Evolutionary conservation across 2,888 invertebrate species (phyloP).

Genomic region (Pheosia tremula): DNA sequence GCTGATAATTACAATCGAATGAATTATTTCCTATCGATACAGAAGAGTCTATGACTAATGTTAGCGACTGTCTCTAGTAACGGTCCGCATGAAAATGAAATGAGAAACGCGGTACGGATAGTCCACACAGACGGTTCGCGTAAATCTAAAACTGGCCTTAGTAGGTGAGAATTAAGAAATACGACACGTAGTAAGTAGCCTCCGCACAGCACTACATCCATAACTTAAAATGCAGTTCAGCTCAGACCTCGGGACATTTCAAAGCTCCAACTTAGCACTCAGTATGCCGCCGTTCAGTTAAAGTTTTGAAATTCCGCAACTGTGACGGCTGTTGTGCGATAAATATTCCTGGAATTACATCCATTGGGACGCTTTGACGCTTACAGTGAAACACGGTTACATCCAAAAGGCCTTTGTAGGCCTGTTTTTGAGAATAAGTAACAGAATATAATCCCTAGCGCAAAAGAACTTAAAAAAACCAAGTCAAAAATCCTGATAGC

Average conservation of each 20-base stretch:
- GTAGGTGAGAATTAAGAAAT: background rate
- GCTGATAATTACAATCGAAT: too few relatives aligned
- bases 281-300: background rate
- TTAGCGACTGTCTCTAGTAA: too few relatives aligned
- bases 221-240: slow-evolving; percentile 4
- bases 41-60: too few relatives aligned
- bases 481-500: too few relatives aligned
- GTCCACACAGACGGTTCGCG: too few relatives aligned
- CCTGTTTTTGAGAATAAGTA: too few relatives aligned
- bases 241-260: background rate
- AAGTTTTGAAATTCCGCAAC: background rate
- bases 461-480: too few relatives aligned
- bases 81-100: too few relatives aligned
- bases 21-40: too few relatives aligned
- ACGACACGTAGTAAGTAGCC: background rate
- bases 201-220: background rate
- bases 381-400: background rate
- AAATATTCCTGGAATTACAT: background rate
- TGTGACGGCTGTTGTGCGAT: background rate
- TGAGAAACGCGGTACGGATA: too few relatives aligned
- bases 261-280: background rate
- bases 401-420: background rate
- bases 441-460: too few relatives aligned
- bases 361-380: background rate
- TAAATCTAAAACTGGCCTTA: too few relatives aligned